Base-by-base conservation (phyloP, 2,888 invertebrate genomes). In the Atethmia centrago region DNA sequence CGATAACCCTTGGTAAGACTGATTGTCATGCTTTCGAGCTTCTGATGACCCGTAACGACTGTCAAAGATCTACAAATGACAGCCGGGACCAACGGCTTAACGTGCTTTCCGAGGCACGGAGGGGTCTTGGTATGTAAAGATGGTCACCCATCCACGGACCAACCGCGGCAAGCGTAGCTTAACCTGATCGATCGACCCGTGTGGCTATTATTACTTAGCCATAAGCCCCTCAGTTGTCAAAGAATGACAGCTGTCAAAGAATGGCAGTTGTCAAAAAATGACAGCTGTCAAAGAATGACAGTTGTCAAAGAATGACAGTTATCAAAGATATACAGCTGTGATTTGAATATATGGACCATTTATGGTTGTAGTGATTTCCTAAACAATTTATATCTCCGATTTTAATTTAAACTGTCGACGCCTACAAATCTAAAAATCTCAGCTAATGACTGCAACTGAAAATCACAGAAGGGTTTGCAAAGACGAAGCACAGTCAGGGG, bases 381-480 rank as follows among this genome's bases (percentile, higher is more conserved):
- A 9, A 25, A 36, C 9, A 59, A 40, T 59, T 59, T n/a, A n/a
- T 16, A 9, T 16, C 9, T 10, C 2, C 10, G 10, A 19, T 10
- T 19, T 19, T 16, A 45, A n/a, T 45, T 31, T 16, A 10, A 28
- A 58, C 58, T 45, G n/a, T 3, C 14, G 4, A 61, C 42, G 9
- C n/a, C 21, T 12, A 47, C 21, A 61, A 19, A 1, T 28, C 21
- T 16, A 36, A 5, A 28, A 58, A 56, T 61, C 14, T 28, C 5
- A 49, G 55, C 51, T 71, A 80, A 75, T 69, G n/a, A 74, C 65
- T 61, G 51, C 61, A 66, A 67, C n/a, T 67, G 51, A 70, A 59
- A 65, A 82, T 71, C 51, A 53, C 7, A 64, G 55, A 53, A 61
- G 21, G 53, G 61, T 71, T 77, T 36, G 70, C 82, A 63, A 65